These are phyloP conservation scores for Oreortyx pictus DNA, from an alignment of 2,797 vertebrate genomes.

Conservation along the genomic window DNA sequence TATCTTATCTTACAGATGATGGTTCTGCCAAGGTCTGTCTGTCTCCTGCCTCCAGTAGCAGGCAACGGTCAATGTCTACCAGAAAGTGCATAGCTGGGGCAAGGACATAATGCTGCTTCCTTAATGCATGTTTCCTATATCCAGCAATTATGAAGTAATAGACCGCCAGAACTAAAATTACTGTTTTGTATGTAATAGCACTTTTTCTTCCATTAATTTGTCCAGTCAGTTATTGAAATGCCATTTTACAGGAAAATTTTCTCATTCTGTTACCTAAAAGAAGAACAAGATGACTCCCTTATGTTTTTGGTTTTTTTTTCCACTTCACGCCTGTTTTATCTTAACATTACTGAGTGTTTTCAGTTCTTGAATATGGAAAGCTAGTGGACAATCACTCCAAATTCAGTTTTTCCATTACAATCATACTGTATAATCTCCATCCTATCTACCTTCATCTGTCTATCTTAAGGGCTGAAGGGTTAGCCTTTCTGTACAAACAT, in stretches of 20 bases:
- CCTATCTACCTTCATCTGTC: fast-evolving
- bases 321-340: fast-evolving
- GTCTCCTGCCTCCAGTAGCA: not conserved
- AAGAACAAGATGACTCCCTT: not conserved
- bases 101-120: not conserved
- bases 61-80: not conserved
- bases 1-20: not conserved
- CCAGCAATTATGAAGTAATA: not conserved
- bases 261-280: not conserved
- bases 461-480: not conserved
- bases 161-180: not conserved
- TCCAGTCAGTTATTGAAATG: not conserved
- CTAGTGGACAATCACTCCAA: not conserved
- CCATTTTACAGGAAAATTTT: not conserved
- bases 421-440: not conserved
- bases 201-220: not conserved
- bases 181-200: not conserved
- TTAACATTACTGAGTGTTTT: not conserved
- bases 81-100: not conserved
- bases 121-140: not conserved
- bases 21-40: not conserved
- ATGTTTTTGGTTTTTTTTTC: not conserved
- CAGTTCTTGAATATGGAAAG: not conserved
- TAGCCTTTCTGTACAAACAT: not conserved
- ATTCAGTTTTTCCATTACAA: not conserved